phyloP scores from a whole-genome alignment of 2,888 invertebrate genomes.

The Siphonodentalium dalli region DNA sequence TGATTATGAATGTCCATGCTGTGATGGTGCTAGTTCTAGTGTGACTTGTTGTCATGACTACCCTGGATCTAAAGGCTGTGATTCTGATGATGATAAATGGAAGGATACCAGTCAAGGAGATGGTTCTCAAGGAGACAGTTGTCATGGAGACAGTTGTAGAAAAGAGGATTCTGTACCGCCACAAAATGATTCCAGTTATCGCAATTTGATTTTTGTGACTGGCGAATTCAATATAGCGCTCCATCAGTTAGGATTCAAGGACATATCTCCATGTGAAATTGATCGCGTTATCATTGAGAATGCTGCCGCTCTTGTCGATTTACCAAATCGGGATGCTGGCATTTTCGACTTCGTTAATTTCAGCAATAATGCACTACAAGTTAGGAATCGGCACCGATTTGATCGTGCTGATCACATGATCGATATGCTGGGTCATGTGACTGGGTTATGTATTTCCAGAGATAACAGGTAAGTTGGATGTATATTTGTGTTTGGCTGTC shows the following conservation, averaged over 20 bases:
- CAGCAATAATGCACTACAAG: slow-evolving; percentile 44
- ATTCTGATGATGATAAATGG: background rate
- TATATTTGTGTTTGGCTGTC: too few relatives aligned
- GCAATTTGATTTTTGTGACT: slow-evolving; percentile 43
- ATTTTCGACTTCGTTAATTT: slow-evolving; percentile 47
- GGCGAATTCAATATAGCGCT: slow-evolving; percentile 50
- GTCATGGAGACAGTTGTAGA: background rate
- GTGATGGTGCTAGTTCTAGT: too few relatives aligned
- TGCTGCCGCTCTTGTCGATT: too few relatives aligned
- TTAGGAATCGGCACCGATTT: slow-evolving; percentile 30
- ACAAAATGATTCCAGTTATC: background rate
- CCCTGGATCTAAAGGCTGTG: background rate
- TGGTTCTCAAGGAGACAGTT: background rate
- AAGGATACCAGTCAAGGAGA: background rate
- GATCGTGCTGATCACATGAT: slow-evolving; percentile 81
- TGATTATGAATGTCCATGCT: too few relatives aligned
- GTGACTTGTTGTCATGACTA: too few relatives aligned
- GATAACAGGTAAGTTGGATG: slow-evolving; percentile 72
- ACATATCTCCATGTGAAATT: slow-evolving; percentile 35
- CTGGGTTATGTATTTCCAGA: slow-evolving; percentile 84
- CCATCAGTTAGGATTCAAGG: slow-evolving; percentile 46
- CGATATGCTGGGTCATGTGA: slow-evolving; percentile 84
- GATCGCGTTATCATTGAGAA: too few relatives aligned
- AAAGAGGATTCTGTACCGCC: background rate
- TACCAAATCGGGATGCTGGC: too few relatives aligned